Percentiles rank a stretch among this genome's conserved stretches.
phyloP scores from a whole-genome alignment of 2,888 invertebrate species.

The Lithosia quadra region DNA sequence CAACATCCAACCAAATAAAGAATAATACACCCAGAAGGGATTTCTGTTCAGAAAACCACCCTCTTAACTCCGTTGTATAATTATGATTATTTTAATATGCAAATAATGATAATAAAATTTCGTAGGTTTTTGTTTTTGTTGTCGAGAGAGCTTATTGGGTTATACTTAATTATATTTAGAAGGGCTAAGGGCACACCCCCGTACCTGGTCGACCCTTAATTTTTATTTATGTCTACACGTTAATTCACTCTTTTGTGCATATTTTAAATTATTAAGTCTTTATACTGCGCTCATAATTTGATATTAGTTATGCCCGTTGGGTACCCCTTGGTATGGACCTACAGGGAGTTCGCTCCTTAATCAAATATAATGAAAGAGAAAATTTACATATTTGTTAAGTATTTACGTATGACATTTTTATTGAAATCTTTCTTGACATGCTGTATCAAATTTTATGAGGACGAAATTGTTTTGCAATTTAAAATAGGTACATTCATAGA shows the following conservation, averaged over 20 bases:
- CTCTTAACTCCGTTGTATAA: conserved; percentile 60
- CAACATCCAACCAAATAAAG: conserved; percentile 7
- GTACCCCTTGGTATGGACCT: conserved; percentile 29
- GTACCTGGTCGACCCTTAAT: conserved; percentile 74
- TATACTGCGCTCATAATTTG: conserved; percentile 48
- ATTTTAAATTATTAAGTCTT: conserved; percentile 59
- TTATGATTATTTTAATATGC: conserved; percentile 86
- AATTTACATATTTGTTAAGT: not conserved
- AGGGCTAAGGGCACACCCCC: conserved; percentile 60
- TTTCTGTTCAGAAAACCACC: conserved; percentile 44
- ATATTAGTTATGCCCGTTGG: conserved; percentile 47
- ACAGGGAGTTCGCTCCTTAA: conserved; percentile 17
- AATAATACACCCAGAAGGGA: conserved; percentile 30
- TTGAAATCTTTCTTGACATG: not conserved
- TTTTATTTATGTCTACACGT: conserved; percentile 76
- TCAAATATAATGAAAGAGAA: conserved; percentile 17
- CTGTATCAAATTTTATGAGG: not conserved
- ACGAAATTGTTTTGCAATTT: too few species aligned
- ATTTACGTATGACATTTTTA: not conserved
- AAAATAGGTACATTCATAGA: too few species aligned
- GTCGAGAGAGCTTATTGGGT: conserved; percentile 79
- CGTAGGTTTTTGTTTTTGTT: conserved; percentile 80
- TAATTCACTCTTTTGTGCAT: conserved; percentile 67
- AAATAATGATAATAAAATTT: conserved; percentile 87
- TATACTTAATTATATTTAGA: conserved; percentile 80